Evolutionary conservation across 2,888 invertebrate species (phyloP), one percentile per base, ranked within the genome.

Genomic region (Protodeltote pygarga): DNA sequence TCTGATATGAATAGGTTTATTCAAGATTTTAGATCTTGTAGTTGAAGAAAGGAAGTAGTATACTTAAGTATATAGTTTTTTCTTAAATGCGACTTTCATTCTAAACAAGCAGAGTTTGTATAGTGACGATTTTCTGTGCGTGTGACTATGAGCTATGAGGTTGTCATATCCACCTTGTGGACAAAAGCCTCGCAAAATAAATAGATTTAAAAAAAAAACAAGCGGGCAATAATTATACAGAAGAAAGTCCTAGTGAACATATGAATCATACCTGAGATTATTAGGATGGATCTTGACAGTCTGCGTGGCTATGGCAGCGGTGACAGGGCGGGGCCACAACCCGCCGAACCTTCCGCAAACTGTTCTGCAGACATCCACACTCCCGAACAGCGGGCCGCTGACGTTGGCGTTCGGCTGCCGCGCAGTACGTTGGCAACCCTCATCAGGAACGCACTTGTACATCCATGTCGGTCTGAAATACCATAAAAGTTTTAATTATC

Each of bases 301-400:
- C 53, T 87, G 84, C 49, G 59, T 69, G 41, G 87, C 83, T 2
- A 92, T 57, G 0, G 89, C 89, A 0, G 89, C 92, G 0, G 88
- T 91, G 1, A 94, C 93, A 0, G 96, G 96, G 68, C 88, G 83
- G 0, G 96, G 96, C 96, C 96, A 96, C 9, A 96, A 87, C 0
- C 94, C 92, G 0, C 95, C 95, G 65, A 93, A 94, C 20, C 92
- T 83, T 0, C 95, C 95, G 64, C 96, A 96, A 0, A 94, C 93
- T 3, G 95, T 87, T 11, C 95, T 92, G 66, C 96, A 96, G 24
- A 94, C 87, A 48, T 94, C 93, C 57, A 95, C 78, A 39, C 93
- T 94, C 21, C 78, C 70, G 69, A 84, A 92, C 8, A 77, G 33
- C 9, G 64, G 38, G 9, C 49, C 55, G 5, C 77, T 72, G 63